Evolutionary conservation across 2,797 vertebrate species (phyloP).

Genomic region (Neostethus bicornis): DNA sequence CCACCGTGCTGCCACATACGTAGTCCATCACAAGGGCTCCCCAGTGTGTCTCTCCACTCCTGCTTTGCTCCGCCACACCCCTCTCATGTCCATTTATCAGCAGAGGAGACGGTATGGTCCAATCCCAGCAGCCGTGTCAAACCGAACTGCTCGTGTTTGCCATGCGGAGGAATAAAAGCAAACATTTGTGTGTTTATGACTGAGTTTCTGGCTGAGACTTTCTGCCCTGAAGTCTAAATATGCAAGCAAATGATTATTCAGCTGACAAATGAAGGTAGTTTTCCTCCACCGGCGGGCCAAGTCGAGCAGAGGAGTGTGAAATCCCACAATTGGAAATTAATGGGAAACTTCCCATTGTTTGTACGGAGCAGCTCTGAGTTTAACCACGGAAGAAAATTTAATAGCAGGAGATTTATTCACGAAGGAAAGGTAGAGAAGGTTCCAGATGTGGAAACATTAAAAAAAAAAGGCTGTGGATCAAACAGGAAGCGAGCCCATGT

Average conservation of each 20-base stretch:
- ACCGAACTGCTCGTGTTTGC: slow-evolving; percentile 3
- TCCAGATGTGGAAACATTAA: neutral
- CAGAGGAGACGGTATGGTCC: too few relatives aligned
- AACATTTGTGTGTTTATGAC: slow-evolving; percentile 16
- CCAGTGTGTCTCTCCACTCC: too few relatives aligned
- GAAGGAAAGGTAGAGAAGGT: slow-evolving; percentile 25
- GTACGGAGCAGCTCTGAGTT: slow-evolving; percentile 32
- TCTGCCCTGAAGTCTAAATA: slow-evolving; percentile 23
- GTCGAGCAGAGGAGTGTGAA: slow-evolving; percentile 37
- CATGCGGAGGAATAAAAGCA: slow-evolving; percentile 8
- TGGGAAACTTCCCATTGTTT: slow-evolving; percentile 36
- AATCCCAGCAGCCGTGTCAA: slow-evolving; percentile 42
- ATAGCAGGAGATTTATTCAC: slow-evolving; percentile 29
- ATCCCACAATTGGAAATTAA: slow-evolving; percentile 47
- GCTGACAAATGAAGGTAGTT: slow-evolving; percentile 41
- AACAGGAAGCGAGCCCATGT: too few relatives aligned
- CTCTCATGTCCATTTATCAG: too few relatives aligned
- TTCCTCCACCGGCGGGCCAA: slow-evolving; percentile 23
- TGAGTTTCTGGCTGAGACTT: slow-evolving; percentile 16
- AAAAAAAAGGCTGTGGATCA: neutral
- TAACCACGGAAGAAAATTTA: slow-evolving; percentile 39
- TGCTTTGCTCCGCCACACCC: too few relatives aligned
- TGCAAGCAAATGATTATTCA: slow-evolving; percentile 29
- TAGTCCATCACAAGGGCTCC: too few relatives aligned
- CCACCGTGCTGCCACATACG: too few relatives aligned